Evolutionary conservation across 2,113 vertebrate species (phyloP), one percentile per base, ranked within the genome.

Genomic region (Nansenia antarctica): DNA sequence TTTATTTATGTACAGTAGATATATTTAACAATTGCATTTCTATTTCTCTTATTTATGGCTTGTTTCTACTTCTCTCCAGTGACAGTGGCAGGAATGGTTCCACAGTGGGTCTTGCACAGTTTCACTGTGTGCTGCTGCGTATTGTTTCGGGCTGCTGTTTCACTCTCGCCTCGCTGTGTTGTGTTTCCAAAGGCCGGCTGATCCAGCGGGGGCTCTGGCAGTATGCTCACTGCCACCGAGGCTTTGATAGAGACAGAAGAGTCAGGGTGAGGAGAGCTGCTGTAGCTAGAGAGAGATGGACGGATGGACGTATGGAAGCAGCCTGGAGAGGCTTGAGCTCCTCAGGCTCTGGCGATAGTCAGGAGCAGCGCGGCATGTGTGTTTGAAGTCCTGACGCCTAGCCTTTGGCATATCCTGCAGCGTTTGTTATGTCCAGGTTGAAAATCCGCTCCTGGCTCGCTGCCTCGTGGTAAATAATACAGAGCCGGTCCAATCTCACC

Each of bases 301-400:
- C 73, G 75, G 64, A 84, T 71, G 60, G 11, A 35, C 20, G 47
- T 45, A 39, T 54, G 58, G 14, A 31, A 58, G 55, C 37, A n/a
- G n/a, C n/a, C n/a, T n/a, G n/a, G n/a, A n/a, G n/a, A n/a, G n/a
- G n/a, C n/a, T n/a, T n/a, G 52, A 52, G 60, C 47, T 45, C 58
- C 47, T 55, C 47, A 11, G 66, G 26, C 45, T 62, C 67, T 45
- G 55, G 8, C 24, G 15, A 54, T 55, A 31, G 57, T 52, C 34
- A 35, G n/a, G n/a, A n/a, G n/a, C n/a, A n/a, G 14, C 11, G 61
- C 42, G 54, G 29, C 62, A 61, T 67, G 66, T 58, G 69, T 61
- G 65, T 86, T 65, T 85, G 61, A 83, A 69, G 81, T 82, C 54
- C 70, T 73, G 58, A 77, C 37, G 70, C 70, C 68, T 79, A 64